phyloP scores from a whole-genome alignment of 2,888 invertebrate species.

The Agrilus mali region DNA sequence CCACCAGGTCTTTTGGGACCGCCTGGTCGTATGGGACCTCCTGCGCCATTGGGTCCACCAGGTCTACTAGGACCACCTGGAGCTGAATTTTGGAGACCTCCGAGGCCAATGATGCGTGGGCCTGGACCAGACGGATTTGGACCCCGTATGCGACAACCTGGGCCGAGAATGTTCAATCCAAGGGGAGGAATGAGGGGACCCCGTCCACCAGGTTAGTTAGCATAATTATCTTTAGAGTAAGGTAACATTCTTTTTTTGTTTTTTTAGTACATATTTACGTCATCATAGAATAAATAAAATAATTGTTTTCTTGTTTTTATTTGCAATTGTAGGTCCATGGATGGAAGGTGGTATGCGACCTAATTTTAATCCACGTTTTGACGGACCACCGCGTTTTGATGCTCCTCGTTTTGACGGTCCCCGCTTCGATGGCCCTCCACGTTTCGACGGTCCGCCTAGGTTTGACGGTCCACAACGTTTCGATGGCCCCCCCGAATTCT shows the following conservation, averaged over 20 bases:
- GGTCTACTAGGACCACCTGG: conserved; percentile 5
- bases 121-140: conserved; percentile 21
- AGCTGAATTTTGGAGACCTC: conserved; percentile 9
- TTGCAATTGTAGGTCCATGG: conserved; percentile 23
- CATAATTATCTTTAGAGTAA: too few species aligned
- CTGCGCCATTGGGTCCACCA: conserved; percentile 8
- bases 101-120: conserved; percentile 17
- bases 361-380: conserved; percentile 29
- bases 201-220: conserved; percentile 16
- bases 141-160: conserved; percentile 18
- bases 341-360: conserved; percentile 35
- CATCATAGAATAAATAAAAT: too few species aligned
- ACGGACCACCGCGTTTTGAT: conserved; percentile 23
- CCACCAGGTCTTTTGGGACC: conserved; percentile 25
- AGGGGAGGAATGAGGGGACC: conserved; percentile 22
- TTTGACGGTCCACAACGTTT: conserved; percentile 17
- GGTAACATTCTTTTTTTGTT: conserved; percentile 1
- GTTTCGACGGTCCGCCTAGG: conserved; percentile 20
- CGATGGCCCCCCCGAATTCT: conserved; percentile 14
- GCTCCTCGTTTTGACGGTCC: conserved; percentile 16
- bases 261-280: too few species aligned
- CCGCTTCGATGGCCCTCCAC: conserved; percentile 24
- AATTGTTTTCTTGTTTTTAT: too few species aligned
- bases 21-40: conserved; percentile 10
- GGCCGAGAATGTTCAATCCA: conserved; percentile 20